A percentile compares a stretch with the other conserved stretches of the same genome.
Evolutionary conservation across 2,113 vertebrate species (phyloP).

Genomic region (Scomber colias): DNA sequence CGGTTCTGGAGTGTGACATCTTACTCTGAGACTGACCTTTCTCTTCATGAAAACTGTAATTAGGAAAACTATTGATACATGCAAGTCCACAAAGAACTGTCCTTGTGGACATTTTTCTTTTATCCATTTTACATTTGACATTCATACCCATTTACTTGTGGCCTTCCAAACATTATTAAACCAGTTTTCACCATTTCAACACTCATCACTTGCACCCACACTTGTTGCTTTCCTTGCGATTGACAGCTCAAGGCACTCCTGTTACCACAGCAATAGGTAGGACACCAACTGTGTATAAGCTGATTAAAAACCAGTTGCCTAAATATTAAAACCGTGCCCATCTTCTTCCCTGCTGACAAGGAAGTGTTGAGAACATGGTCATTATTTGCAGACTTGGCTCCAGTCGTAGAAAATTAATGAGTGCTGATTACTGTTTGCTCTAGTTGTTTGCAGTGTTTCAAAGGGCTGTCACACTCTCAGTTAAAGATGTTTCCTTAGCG

Average conservation of each 20-base stretch:
- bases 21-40: not conserved
- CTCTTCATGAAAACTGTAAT: not conserved
- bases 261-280: not conserved
- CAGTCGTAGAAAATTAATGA: slow-evolving; percentile 50
- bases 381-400: slow-evolving; percentile 48
- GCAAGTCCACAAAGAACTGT: not conserved
- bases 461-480: slow-evolving; percentile 47
- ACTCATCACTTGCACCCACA: not conserved
- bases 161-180: not conserved
- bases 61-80: too few species aligned
- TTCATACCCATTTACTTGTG: not conserved
- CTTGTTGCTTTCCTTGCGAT: slow-evolving; percentile 5
- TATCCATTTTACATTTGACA: slow-evolving; percentile 14
- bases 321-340: not conserved
- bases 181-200: not conserved
- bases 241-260: slow-evolving; percentile 4
- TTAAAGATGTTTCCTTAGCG: slow-evolving; percentile 55
- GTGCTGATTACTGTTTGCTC: slow-evolving; percentile 57
- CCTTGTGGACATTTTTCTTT: not conserved
- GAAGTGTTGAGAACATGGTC: slow-evolving; percentile 15
- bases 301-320: not conserved
- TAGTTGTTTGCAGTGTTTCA: slow-evolving; percentile 57
- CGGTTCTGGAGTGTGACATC: not conserved
- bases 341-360: slow-evolving; percentile 21
- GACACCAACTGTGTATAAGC: slow-evolving; percentile 2